Evolutionary conservation across 2,113 vertebrate species (phyloP).

Genomic region (Oncorhynchus mykiss): DNA sequence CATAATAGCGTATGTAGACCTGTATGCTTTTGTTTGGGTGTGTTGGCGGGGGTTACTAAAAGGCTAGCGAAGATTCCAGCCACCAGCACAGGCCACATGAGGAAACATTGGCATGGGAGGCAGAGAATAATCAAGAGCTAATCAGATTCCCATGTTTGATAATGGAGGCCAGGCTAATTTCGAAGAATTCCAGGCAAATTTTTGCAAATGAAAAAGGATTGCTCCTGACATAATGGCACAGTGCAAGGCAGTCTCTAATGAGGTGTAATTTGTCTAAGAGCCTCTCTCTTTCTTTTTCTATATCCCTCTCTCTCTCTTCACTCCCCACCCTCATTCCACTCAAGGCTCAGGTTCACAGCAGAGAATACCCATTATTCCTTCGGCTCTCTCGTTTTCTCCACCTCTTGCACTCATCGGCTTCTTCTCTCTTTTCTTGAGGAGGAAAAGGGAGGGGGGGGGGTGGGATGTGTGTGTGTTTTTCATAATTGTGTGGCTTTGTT

Average conservation of each 20-base stretch:
- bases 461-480: conserved; percentile 6
- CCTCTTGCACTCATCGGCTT: conserved; percentile 45
- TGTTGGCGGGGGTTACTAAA: neutral
- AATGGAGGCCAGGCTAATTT: conserved; percentile 99
- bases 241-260: conserved; percentile 98
- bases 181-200: conserved; percentile 99
- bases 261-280: conserved; percentile 99
- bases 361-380: conserved; percentile 69
- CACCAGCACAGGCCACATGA: conserved; percentile 70
- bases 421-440: conserved; percentile 34
- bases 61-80: conserved; percentile 41
- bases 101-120: conserved; percentile 86
- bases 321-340: conserved; percentile 31
- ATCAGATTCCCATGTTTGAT: conserved; percentile 98
- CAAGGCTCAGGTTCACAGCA: conserved; percentile 76
- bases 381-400: conserved; percentile 12
- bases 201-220: conserved; percentile 99
- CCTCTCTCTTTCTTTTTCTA: conserved; percentile 67
- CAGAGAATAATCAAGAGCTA: conserved; percentile 96
- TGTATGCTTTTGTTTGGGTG: neutral
- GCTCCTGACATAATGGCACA: conserved; percentile 96
- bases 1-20: neutral
- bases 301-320: conserved; percentile 27
- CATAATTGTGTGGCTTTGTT: conserved; percentile 10
- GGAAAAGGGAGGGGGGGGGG: neutral